Evolutionary conservation across 1,140 invertebrate species (phyloP), one percentile per base, ranked within the genome.

Genomic region (Meteorus sp.): DNA sequence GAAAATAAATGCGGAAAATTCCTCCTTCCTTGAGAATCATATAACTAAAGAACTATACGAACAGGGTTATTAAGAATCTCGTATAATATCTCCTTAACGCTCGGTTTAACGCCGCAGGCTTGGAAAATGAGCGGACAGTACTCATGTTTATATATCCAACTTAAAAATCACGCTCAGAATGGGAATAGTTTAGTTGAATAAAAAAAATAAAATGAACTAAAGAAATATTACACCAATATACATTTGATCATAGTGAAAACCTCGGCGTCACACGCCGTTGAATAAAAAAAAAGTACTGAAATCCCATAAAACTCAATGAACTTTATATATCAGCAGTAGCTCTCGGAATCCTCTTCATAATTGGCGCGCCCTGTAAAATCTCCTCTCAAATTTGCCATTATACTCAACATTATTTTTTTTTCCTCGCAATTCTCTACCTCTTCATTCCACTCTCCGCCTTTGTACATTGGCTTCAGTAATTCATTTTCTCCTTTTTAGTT

Each of bases 231-330:
- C 39, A 39, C 41, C 44, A 57, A n/a, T n/a, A n/a, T n/a, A n/a
- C n/a, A n/a, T n/a, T n/a, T n/a, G n/a, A n/a, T n/a, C n/a, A n/a
- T n/a, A n/a, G n/a, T n/a, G n/a, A n/a, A n/a, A n/a, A n/a, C n/a
- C n/a, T n/a, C n/a, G n/a, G n/a, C n/a, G n/a, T n/a, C 35, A 57
- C 57, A 57, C 57, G 57, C 48, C 54, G 56, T 60, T 61, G 57
- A 64, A 67, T 64, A 67, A 60, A 61, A 61, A 61, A 60, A n/a
- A n/a, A n/a, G n/a, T n/a, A n/a, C n/a, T n/a, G n/a, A n/a, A n/a
- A n/a, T n/a, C 65, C 64, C 63, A 62, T 65, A 68, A 68, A 68
- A 65, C 45, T 59, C 50, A 60, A 63, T 62, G 66, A 65, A 58
- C 61, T 57, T 62, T 59, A 62, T 47, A n/a, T 52, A 51, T 35